Percentiles rank a stretch among this genome's conserved stretches.
Conservation (phyloP, 2,113 vertebrate genomes). For the Crotalus tigris region DNA sequence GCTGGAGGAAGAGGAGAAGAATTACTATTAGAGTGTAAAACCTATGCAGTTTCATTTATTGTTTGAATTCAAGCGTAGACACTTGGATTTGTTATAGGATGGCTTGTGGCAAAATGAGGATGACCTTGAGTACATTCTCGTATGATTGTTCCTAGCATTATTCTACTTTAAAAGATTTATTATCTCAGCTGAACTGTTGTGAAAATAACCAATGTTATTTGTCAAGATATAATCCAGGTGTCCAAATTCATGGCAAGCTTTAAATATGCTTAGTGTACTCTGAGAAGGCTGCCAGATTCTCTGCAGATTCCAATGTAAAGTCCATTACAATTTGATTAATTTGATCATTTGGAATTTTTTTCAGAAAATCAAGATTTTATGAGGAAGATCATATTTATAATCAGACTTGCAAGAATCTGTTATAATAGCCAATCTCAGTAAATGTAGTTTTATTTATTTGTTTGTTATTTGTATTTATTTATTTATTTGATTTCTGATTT, state of each 20-base stretch:
- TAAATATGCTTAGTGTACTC: neutral
- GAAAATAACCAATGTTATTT: neutral
- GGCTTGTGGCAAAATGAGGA: neutral
- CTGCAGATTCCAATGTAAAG: neutral
- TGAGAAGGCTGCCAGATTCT: neutral
- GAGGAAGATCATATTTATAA: neutral
- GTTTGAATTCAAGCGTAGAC: neutral
- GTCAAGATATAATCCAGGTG: slow-evolving; percentile 2
- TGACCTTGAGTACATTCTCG: neutral
- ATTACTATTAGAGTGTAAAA: neutral
- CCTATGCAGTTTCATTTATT: neutral
- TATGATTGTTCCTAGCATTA: neutral
- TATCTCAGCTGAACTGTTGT: neutral
- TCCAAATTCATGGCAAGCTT: neutral
- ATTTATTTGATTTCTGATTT: neutral
- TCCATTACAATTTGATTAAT: neutral
- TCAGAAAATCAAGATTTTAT: neutral
- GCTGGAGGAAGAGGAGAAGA: neutral
- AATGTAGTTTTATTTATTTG: neutral
- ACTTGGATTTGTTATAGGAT: slow-evolving; percentile 6
- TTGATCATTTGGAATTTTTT: neutral
- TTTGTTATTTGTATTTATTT: neutral
- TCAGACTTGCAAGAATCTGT: neutral
- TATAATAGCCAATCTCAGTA: neutral
- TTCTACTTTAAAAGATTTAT: neutral